Evolutionary conservation across 2,113 vertebrate species (phyloP).

Genomic region (Cyanistes caeruleus): DNA sequence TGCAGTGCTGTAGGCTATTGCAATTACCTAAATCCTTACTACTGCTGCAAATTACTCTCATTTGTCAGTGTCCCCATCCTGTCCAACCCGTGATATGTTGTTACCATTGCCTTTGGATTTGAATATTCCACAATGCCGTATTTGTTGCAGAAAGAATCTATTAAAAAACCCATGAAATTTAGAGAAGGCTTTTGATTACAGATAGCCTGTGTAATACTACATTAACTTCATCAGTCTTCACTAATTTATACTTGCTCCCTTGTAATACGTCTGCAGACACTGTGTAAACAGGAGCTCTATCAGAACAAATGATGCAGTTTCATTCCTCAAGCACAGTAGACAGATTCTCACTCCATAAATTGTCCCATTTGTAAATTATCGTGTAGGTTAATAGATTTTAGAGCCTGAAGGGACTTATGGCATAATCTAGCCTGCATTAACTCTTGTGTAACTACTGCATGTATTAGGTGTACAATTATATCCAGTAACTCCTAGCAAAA

Average conservation of each 20-base stretch:
- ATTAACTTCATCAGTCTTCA: neutral
- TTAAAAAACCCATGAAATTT: neutral
- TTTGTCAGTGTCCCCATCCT: neutral
- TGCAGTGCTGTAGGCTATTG: neutral
- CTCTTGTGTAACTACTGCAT: neutral
- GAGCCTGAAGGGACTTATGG: neutral
- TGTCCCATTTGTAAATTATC: constrained; percentile 17
- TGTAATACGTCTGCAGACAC: neutral
- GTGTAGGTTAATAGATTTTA: constrained; percentile 1
- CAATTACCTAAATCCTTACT: neutral
- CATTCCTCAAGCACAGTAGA: neutral
- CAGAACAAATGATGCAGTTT: neutral
- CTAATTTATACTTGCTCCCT: neutral
- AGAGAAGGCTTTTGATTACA: neutral
- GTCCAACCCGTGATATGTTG: neutral
- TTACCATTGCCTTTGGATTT: neutral
- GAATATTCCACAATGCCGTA: neutral
- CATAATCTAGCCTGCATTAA: neutral
- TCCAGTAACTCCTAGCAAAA: neutral
- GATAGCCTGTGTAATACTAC: neutral
- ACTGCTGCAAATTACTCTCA: neutral
- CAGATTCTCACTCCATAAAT: neutral
- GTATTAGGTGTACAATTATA: neutral
- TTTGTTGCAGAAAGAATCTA: neutral
- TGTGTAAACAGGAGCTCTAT: neutral